Evolutionary conservation across 2,113 vertebrate genomes (phyloP).

Genomic region (Phrynocephalus versicolor): DNA sequence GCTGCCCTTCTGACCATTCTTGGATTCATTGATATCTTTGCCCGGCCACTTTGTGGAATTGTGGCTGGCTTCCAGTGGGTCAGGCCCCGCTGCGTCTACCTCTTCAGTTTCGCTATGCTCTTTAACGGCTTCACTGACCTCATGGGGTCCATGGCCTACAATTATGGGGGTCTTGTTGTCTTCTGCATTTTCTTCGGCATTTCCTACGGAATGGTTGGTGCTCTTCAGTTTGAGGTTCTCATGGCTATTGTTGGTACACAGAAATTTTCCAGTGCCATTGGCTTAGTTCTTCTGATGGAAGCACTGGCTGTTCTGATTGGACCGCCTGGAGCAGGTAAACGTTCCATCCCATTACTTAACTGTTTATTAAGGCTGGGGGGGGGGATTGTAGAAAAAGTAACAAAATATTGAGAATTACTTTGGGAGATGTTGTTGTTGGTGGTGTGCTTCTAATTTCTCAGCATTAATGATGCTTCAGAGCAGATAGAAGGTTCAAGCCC

Average conservation of each 20-base stretch:
- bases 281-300: conserved; percentile 91
- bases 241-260: conserved; percentile 95
- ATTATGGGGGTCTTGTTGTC: conserved; percentile 83
- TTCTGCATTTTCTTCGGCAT: conserved; percentile 96
- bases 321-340: conserved; percentile 89
- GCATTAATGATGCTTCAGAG: too few relatives aligned
- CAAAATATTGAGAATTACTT: rapidly evolving
- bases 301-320: conserved; percentile 92
- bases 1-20: conserved; percentile 90
- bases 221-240: conserved; percentile 96
- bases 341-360: conserved; percentile 9
- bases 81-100: conserved; percentile 89
- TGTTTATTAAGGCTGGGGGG: background rate
- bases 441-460: too few relatives aligned
- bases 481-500: too few relatives aligned
- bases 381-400: background rate
- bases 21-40: conserved; percentile 93
- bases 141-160: conserved; percentile 80
- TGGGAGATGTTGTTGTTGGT: background rate
- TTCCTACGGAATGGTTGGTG: conserved; percentile 97
- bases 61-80: conserved; percentile 86
- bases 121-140: conserved; percentile 93
- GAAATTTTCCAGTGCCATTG: conserved; percentile 94
- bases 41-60: conserved; percentile 87
- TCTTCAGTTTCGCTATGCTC: conserved; percentile 93